Conservation (phyloP, 1,140 invertebrate genomes). For the Tetragnatha versicolor region DNA sequence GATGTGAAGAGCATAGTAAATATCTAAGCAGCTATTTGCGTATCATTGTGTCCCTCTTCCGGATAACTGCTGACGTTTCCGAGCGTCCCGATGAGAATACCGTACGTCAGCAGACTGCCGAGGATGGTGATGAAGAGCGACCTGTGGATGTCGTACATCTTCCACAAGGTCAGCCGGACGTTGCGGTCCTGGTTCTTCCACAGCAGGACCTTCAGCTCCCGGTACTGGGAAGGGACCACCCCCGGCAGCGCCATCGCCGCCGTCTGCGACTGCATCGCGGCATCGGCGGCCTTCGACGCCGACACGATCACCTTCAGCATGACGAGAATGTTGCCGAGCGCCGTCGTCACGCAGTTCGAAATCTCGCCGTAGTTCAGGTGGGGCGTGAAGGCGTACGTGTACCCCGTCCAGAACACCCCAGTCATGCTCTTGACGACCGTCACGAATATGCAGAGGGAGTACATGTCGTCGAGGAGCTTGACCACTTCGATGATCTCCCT, state of each 20-base stretch:
- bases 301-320: not conserved
- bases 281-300: not conserved
- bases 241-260: not conserved
- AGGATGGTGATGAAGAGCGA: not conserved
- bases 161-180: not conserved
- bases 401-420: not conserved
- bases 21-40: no score
- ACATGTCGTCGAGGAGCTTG: not conserved
- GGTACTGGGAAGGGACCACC: not conserved
- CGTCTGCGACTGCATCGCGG: not conserved
- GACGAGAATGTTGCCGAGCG: not conserved
- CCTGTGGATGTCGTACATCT: constrained; percentile 10
- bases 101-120: not conserved
- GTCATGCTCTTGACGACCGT: constrained; percentile 1
- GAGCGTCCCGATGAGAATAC: not conserved
- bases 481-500: not conserved
- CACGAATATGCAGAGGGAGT: not conserved
- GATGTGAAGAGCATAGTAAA: no score
- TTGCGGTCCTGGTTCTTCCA: not conserved
- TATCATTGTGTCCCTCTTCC: no score
- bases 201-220: not conserved
- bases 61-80: no score
- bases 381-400: not conserved
- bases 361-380: not conserved
- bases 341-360: not conserved